Evolutionary conservation across 2,113 vertebrate species (phyloP).

Genomic region (Odocoileus virginianus): DNA sequence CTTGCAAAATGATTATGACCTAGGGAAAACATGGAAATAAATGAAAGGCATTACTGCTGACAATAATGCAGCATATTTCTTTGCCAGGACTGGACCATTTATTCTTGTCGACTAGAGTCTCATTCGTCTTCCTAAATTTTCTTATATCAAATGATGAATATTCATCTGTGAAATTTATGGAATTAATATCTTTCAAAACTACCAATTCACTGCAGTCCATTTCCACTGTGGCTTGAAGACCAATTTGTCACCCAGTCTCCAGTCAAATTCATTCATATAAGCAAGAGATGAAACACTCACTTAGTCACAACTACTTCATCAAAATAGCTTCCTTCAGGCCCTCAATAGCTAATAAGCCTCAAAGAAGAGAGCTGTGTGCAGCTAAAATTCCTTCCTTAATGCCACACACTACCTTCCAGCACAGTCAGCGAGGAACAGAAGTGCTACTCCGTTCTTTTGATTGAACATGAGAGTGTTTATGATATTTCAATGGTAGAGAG

Average conservation of each 20-base stretch:
- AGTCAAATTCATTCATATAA: constrained; percentile 55
- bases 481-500: neutral
- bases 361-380: neutral
- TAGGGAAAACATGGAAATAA: constrained; percentile 56
- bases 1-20: constrained; percentile 44
- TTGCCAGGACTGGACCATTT: constrained; percentile 39
- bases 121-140: constrained; percentile 69
- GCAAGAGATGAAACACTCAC: constrained; percentile 20
- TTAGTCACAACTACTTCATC: neutral
- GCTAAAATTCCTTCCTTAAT: neutral
- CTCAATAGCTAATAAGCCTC: constrained; percentile 6
- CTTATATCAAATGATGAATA: constrained; percentile 67
- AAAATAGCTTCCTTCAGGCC: neutral
- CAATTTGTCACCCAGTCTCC: constrained; percentile 54
- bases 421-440: neutral
- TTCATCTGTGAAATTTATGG: constrained; percentile 69
- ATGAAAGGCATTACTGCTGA: constrained; percentile 50
- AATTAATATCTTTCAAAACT: constrained; percentile 60
- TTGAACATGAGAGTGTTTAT: constrained; percentile 16
- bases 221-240: constrained; percentile 24
- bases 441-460: neutral
- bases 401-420: neutral
- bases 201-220: constrained; percentile 24
- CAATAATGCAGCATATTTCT: constrained; percentile 44
- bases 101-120: constrained; percentile 71